Evolutionary conservation across 2,113 vertebrate genomes (phyloP).

Genomic region (Motacilla tschutschensis): DNA sequence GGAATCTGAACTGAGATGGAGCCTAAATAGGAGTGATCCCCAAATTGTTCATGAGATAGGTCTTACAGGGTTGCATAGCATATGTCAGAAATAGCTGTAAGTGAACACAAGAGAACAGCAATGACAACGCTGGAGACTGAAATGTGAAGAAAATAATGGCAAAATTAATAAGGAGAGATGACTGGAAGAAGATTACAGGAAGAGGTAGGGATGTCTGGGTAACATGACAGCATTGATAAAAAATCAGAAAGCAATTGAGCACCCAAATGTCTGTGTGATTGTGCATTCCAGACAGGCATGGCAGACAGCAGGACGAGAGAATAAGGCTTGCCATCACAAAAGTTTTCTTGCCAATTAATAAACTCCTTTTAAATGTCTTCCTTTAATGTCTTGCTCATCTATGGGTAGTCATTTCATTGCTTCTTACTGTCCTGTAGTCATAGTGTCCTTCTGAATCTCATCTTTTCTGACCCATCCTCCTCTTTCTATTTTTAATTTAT

Average conservation of each 20-base stretch:
- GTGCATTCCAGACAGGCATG: not conserved
- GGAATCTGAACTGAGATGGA: not conserved
- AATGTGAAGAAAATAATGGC: not conserved
- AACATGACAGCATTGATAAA: not conserved
- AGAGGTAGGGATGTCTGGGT: not conserved
- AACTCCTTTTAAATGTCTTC: not conserved
- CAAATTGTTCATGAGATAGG: not conserved
- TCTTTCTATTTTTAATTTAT: not conserved
- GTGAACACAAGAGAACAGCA: not conserved
- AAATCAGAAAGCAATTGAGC: not conserved
- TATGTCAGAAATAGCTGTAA: not conserved
- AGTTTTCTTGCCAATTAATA: not conserved
- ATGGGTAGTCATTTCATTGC: not conserved
- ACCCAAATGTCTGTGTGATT: not conserved
- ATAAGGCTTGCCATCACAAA: not conserved
- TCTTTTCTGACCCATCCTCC: not conserved
- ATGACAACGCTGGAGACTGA: not conserved
- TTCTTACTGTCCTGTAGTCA: not conserved
- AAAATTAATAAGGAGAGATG: not conserved
- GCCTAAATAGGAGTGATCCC: not conserved
- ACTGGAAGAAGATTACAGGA: not conserved
- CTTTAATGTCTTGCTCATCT: not conserved
- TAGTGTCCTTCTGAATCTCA: not conserved
- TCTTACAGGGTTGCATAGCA: not conserved
- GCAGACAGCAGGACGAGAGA: not conserved